Conservation (phyloP, 2,888 invertebrate genomes). For the Hymenopus coronatus region DNA sequence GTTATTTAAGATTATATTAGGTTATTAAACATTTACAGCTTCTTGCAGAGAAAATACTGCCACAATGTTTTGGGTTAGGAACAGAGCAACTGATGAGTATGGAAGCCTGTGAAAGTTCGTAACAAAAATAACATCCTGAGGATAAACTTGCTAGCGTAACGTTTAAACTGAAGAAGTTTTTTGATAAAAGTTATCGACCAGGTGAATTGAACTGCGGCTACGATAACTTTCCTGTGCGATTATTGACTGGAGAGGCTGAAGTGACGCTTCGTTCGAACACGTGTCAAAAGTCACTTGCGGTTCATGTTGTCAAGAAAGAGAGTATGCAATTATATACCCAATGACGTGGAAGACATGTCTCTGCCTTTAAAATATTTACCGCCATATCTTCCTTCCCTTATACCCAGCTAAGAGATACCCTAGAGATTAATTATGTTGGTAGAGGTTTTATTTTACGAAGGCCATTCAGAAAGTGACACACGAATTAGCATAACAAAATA, state of each 20-base stretch:
- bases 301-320: not conserved
- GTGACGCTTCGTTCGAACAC: not conserved
- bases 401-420: too few relatives aligned
- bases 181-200: not conserved
- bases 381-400: too few relatives aligned
- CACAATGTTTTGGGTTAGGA: not conserved
- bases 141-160: not conserved
- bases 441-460: too few relatives aligned
- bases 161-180: not conserved
- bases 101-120: not conserved
- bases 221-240: not conserved
- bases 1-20: too few relatives aligned
- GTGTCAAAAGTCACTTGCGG: not conserved
- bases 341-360: not conserved
- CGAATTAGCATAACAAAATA: too few relatives aligned
- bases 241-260: not conserved
- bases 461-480: too few relatives aligned
- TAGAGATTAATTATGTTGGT: too few relatives aligned
- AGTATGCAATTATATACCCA: not conserved
- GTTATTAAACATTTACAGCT: too few relatives aligned
- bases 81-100: not conserved
- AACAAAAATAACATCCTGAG: not conserved
- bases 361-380: not conserved
- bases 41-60: too few relatives aligned
- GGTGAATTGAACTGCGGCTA: not conserved